phyloP scores from a whole-genome alignment of 1,140 invertebrate species.

The Vanessa atalanta region DNA sequence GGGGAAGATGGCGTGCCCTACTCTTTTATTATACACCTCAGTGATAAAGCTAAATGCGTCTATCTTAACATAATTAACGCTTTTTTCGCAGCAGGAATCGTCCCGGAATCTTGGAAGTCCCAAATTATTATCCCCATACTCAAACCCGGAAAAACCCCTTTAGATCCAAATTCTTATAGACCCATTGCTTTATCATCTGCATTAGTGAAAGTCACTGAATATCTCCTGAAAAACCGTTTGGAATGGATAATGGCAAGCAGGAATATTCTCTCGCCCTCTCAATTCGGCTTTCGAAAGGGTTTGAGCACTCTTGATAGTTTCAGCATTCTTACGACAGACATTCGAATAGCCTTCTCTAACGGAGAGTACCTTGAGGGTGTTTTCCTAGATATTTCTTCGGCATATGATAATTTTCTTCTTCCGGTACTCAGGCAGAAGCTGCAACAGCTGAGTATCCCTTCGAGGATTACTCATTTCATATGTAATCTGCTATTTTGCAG shows the following conservation, averaged over 20 bases:
- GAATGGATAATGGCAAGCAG: conserved; percentile 36
- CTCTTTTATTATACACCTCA: conserved; percentile 36
- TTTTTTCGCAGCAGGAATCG: conserved; percentile 16
- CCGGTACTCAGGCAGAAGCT: conserved; percentile 12
- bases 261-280: conserved; percentile 20
- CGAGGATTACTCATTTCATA: conserved; percentile 22
- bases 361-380: conserved; percentile 29
- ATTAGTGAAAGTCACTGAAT: too few relatives aligned
- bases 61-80: conserved; percentile 36
- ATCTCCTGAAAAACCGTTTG: conserved; percentile 35
- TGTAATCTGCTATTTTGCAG: too few relatives aligned
- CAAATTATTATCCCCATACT: too few relatives aligned
- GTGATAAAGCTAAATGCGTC: conserved; percentile 7
- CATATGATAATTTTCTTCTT: conserved; percentile 25
- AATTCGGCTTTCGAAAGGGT: conserved; percentile 43
- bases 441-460: too few relatives aligned
- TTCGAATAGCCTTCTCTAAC: conserved; percentile 28
- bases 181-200: too few relatives aligned
- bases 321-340: conserved; percentile 37
- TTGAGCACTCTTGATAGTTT: too few relatives aligned
- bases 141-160: too few relatives aligned
- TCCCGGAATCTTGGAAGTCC: too few relatives aligned
- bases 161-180: too few relatives aligned
- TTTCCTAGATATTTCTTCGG: conserved; percentile 28
- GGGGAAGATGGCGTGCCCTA: conserved; percentile 41